Evolutionary conservation across 2,797 vertebrate genomes (phyloP), one percentile per base, ranked within the genome.

Genomic region (Siniperca obscura): DNA sequence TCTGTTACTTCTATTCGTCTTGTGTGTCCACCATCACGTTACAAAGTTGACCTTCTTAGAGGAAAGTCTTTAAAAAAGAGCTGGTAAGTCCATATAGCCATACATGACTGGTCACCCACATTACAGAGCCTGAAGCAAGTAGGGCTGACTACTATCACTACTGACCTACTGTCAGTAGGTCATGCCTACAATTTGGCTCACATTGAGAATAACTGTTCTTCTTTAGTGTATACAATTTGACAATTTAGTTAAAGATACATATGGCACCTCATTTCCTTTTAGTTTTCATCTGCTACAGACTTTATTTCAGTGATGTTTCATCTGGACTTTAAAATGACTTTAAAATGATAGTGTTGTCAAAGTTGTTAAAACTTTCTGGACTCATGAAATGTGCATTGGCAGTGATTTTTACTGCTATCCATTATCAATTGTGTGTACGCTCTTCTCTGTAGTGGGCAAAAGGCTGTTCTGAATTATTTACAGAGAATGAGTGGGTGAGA

Each of bases 391-490:
- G 74, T 87, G 82, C 82, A 71, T 76, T 25, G 44, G 79, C 82
- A 85, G 71, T 61, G 16, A 2, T 84, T 87, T 74, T n/a, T 30
- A 52, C 34, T 10, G 72, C 71, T 44, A 64, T 79, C 75, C 44
- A 75, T 82, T 81, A 86, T 90, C 80, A 83, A 65, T 61, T 83
- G 73, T 76, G 76, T 84, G 69, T 78, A 66, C 34, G 36, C 78
- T 89, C 74, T 71, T 85, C 67, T 78, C 74, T 59, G 56, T 17
- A 80, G 86, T 83, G 75, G 84, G 87, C 81, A 77, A 89, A 90
- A 83, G 70, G 85, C 81, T 76, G 84, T 74, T 87, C 78, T 95
- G 86, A 94, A 95, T 94, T 93, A 94, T 93, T 94, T 92, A 94
- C 90, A 89, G 72, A 83, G 84, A 87, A 88, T 60, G 88, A 86